These are phyloP conservation scores for Pogonus chalceus DNA, from an alignment of 1,140 invertebrate species.

Conservation along the genomic window DNA sequence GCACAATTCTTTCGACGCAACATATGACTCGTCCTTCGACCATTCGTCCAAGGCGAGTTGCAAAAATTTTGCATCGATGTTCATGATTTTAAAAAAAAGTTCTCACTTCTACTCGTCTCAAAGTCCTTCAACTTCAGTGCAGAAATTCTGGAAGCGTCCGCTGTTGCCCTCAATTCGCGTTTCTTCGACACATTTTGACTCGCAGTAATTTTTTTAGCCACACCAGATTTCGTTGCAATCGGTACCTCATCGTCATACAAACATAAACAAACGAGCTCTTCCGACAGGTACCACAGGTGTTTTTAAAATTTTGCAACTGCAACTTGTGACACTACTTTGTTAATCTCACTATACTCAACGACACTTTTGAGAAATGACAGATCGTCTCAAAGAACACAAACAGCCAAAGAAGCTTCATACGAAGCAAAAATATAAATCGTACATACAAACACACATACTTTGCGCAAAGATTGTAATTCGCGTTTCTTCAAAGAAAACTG, in stretches of 20 bases:
- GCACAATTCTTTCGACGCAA: background rate
- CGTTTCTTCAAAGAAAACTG: constrained; percentile 23
- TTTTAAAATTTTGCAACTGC: background rate
- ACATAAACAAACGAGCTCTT: background rate
- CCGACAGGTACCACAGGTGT: background rate
- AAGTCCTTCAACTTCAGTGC: background rate
- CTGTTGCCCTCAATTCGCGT: background rate
- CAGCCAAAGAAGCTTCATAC: background rate
- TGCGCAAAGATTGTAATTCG: constrained; percentile 11
- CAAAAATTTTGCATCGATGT: background rate
- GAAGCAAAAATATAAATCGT: background rate
- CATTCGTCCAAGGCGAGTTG: background rate
- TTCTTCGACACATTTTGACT: background rate
- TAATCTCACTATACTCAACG: background rate
- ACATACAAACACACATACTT: background rate
- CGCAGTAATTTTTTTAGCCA: background rate
- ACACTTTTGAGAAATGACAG: background rate
- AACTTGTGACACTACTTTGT: background rate
- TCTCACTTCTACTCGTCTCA: background rate
- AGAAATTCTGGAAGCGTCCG: background rate
- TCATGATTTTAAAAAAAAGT: background rate
- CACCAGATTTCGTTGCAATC: background rate
- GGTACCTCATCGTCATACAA: background rate
- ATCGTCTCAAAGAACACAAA: background rate
- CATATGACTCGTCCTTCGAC: background rate